Evolutionary conservation across 2,797 vertebrate species (phyloP).

Genomic region (Bradypus variegatus): DNA sequence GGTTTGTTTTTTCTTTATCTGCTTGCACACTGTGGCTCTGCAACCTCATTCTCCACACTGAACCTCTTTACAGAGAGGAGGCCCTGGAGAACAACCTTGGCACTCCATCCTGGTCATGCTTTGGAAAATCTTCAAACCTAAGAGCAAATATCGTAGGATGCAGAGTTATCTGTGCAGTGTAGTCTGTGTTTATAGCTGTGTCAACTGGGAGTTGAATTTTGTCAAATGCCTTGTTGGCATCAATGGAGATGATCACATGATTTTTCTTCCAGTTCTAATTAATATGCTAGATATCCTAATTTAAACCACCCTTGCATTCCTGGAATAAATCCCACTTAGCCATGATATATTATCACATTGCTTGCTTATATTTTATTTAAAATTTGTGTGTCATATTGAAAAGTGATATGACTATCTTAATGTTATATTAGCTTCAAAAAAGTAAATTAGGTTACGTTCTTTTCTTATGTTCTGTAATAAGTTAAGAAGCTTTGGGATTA

Average conservation of each 20-base stretch:
- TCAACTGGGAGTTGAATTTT: neutral
- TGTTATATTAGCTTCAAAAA: neutral
- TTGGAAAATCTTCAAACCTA: neutral
- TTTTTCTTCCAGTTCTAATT: neutral
- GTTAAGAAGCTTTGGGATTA: neutral
- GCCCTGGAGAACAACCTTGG: neutral
- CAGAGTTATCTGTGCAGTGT: neutral
- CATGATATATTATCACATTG: neutral
- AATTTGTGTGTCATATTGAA: neutral
- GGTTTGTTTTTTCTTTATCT: neutral
- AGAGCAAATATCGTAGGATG: neutral
- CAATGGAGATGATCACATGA: neutral
- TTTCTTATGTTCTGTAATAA: neutral
- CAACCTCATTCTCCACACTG: neutral
- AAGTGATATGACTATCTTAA: neutral
- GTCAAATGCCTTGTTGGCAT: neutral
- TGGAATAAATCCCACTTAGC: too few relatives aligned
- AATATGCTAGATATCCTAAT: neutral
- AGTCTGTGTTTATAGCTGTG: neutral
- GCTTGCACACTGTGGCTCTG: neutral
- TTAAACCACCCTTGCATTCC: too few relatives aligned
- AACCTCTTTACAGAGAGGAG: neutral
- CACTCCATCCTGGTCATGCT: fast-evolving
- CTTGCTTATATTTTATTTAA: neutral
- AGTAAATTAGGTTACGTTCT: neutral